phyloP scores from a whole-genome alignment of 1,140 invertebrate species.

The Rhysida immarginata region DNA sequence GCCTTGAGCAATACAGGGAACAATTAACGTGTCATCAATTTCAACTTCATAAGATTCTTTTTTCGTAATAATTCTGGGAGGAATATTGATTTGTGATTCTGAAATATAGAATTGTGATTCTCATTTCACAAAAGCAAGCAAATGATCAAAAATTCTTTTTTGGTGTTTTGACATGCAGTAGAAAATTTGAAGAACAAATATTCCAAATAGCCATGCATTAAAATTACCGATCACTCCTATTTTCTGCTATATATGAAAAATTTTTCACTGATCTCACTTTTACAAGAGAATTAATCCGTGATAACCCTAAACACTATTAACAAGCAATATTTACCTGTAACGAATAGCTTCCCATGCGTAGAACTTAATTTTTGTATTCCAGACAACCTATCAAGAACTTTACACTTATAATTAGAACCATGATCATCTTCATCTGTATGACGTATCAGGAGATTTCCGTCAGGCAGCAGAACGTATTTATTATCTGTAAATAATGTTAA shows the following conservation, averaged over 20 bases:
- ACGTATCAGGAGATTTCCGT: neutral
- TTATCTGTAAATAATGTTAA: neutral
- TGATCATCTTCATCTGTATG: neutral
- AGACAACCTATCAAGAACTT: neutral
- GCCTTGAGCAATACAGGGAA: slow-evolving; percentile 1
- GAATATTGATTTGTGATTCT: slow-evolving; percentile 1
- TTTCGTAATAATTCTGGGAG: neutral
- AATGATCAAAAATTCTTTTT: too few species aligned
- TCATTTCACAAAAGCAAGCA: neutral
- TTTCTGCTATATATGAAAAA: neutral
- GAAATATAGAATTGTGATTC: neutral
- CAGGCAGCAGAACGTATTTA: neutral
- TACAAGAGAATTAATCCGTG: neutral
- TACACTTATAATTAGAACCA: neutral
- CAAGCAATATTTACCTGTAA: neutral
- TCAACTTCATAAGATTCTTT: neutral
- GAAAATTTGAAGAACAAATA: neutral
- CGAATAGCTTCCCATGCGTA: neutral
- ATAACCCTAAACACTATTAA: neutral
- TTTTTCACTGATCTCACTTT: neutral
- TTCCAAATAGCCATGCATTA: neutral
- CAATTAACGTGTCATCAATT: neutral
- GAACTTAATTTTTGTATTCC: neutral
- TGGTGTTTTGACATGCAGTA: too few species aligned
- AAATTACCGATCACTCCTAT: neutral